phyloP scores from a whole-genome alignment of 2,888 invertebrate genomes.

The Habrosyne pyritoides region DNA sequence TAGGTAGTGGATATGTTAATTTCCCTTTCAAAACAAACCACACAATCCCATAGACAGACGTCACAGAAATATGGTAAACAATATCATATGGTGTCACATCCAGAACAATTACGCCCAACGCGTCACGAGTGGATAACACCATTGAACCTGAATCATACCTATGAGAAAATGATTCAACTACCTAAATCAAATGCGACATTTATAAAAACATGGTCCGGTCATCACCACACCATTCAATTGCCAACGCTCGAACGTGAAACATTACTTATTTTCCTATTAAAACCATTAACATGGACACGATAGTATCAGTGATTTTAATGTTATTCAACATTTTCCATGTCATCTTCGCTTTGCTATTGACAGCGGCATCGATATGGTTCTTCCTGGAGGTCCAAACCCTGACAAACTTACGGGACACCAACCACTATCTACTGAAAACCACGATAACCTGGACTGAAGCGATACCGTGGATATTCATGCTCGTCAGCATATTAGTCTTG shows the following conservation, averaged over 20 bases:
- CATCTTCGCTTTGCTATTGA: slow-evolving; percentile 55
- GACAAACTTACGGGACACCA: slow-evolving; percentile 59
- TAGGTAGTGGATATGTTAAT: neutral
- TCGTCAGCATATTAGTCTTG: slow-evolving; percentile 58
- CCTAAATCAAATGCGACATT: no score
- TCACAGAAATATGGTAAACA: neutral
- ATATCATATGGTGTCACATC: neutral
- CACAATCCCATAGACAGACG: neutral
- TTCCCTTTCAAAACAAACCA: neutral
- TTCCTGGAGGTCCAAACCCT: slow-evolving; percentile 61
- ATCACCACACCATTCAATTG: neutral
- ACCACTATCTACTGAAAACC: slow-evolving; percentile 72
- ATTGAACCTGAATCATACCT: no score
- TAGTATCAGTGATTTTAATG: slow-evolving; percentile 42
- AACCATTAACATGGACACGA: slow-evolving; percentile 4
- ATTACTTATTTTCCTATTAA: neutral
- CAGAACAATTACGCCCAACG: no score
- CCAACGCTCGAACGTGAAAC: neutral
- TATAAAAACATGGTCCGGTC: neutral
- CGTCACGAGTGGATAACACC: neutral
- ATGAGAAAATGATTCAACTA: neutral
- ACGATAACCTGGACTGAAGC: slow-evolving; percentile 75
- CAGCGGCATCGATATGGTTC: slow-evolving; percentile 64
- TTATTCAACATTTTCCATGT: slow-evolving; percentile 59
- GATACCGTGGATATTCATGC: slow-evolving; percentile 71